Base-by-base conservation (phyloP, 2,797 vertebrate species). In the Sebastes wilsoni region DNA sequence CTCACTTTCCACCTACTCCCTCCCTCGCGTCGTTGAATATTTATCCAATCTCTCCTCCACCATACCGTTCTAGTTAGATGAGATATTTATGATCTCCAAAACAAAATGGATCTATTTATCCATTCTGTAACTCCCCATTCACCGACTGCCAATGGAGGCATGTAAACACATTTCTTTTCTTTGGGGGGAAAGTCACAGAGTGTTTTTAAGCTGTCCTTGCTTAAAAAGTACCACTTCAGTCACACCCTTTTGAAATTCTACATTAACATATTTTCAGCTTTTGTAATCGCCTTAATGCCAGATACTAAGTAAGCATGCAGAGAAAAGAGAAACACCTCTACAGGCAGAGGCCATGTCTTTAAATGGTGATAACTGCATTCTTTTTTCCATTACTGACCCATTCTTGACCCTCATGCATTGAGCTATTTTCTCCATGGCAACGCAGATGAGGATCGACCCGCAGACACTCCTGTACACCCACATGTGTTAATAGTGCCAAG, bases 11-110 rank as follows among this genome's bases (percentile, higher is more conserved):
- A 83, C 83, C 86, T 74, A 54, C 82, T 87, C 73, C 72, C 62
- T 65, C 62, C 62, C 61, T 59, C 20, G 9, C 70, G 8, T 60
- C 27, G 55, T 61, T 91, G 83, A 89, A 90, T 91, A 86, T 93
- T 88, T 87, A 92, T 92, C 77, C 88, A 82, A 87, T 90, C 79
- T 84, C 87, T 77, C 76, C 38, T 34, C 84, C 66, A 23, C 80
- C 68, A 18, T 54, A 46, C 74, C 9, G 64, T 83, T 84, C 85
- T 54, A 82, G 82, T 84, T 55, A 66, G 82, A 89, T 87, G 86
- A 88, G 83, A 86, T 87, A 92, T 94, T 87, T 92, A 90, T 89
- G 84, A 88, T 89, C 78, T 76, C 71, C 76, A 71, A 87, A 83
- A 89, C 72, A 81, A 88, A 90, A 91, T 67, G 30, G 79, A 75